Percentiles rank a stretch among this genome's conserved stretches.
Conservation (phyloP, 2,888 invertebrate genomes). For the Galeruca laticollis region DNA sequence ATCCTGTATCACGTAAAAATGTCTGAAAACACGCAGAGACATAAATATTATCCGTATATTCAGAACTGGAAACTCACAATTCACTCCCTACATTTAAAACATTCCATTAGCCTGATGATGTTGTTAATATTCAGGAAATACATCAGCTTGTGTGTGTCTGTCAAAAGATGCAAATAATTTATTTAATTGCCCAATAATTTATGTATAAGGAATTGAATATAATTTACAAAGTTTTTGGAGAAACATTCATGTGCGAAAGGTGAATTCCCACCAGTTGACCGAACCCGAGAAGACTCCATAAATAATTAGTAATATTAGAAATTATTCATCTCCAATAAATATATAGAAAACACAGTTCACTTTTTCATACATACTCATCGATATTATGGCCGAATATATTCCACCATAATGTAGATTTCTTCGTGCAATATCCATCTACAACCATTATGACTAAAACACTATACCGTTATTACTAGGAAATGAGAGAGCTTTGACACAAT, state of each 20-base stretch:
- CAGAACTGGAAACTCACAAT: conserved; percentile 21
- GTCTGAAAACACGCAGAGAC: conserved; percentile 25
- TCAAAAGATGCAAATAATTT: conserved; percentile 20
- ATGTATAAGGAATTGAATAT: background rate
- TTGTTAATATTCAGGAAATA: conserved; percentile 34
- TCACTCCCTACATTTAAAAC: conserved; percentile 28
- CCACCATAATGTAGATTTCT: background rate
- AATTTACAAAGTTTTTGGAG: background rate
- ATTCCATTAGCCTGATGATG: conserved; percentile 33
- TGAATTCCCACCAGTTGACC: background rate
- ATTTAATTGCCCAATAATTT: conserved; percentile 18
- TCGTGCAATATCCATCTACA: background rate
- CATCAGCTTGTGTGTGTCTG: conserved; percentile 8
- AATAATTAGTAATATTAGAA: too few species aligned
- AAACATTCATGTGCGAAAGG: background rate
- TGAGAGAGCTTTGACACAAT: conserved; percentile 24
- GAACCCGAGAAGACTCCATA: too few species aligned
- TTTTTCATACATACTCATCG: too few species aligned
- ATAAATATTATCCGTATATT: conserved; percentile 27
- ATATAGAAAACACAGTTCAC: too few species aligned
- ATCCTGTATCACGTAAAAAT: conserved; percentile 9
- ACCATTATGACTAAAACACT: conserved; percentile 8
- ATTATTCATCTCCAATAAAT: too few species aligned
- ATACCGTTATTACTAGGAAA: conserved; percentile 23
- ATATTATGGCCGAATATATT: too few species aligned